Conservation (phyloP, 2,888 invertebrate species). For the Erebia epiphron region DNA sequence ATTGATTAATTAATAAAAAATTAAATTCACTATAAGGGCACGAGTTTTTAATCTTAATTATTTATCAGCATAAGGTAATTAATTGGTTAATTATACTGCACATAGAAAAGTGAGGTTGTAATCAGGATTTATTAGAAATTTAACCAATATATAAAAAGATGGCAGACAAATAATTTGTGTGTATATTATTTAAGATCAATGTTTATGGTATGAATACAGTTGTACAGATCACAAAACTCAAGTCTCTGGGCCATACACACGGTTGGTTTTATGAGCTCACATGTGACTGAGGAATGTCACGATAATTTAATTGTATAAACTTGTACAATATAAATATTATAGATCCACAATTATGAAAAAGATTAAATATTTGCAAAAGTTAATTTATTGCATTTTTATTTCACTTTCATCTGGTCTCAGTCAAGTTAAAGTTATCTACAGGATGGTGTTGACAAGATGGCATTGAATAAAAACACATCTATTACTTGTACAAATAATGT, state of each 20-base stretch:
- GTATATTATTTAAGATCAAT: constrained; percentile 77
- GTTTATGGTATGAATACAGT: constrained; percentile 65
- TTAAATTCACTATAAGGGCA: constrained; percentile 71
- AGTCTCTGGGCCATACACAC: constrained; percentile 48
- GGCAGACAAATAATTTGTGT: constrained; percentile 79
- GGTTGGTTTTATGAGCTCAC: constrained; percentile 64
- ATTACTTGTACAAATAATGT: neutral
- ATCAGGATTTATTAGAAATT: constrained; percentile 70
- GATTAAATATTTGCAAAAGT: constrained; percentile 85
- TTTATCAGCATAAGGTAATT: constrained; percentile 55
- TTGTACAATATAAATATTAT: constrained; percentile 83
- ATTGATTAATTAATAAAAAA: constrained; percentile 55
- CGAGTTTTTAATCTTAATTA: constrained; percentile 65
- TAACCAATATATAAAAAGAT: constrained; percentile 62
- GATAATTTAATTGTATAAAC: constrained; percentile 77
- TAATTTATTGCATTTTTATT: constrained; percentile 68
- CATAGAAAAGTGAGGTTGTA: constrained; percentile 81
- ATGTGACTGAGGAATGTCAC: constrained; percentile 64
- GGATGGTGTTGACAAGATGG: neutral
- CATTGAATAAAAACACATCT: too few species aligned
- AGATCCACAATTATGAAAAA: constrained; percentile 84
- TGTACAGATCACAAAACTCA: constrained; percentile 71
- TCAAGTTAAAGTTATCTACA: neutral
- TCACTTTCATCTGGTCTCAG: constrained; percentile 35
- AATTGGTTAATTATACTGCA: constrained; percentile 73